A percentile compares a stretch with the other conserved stretches of the same genome.
Conservation (phyloP, 2,888 invertebrate genomes). For the Andrena bucephala region DNA sequence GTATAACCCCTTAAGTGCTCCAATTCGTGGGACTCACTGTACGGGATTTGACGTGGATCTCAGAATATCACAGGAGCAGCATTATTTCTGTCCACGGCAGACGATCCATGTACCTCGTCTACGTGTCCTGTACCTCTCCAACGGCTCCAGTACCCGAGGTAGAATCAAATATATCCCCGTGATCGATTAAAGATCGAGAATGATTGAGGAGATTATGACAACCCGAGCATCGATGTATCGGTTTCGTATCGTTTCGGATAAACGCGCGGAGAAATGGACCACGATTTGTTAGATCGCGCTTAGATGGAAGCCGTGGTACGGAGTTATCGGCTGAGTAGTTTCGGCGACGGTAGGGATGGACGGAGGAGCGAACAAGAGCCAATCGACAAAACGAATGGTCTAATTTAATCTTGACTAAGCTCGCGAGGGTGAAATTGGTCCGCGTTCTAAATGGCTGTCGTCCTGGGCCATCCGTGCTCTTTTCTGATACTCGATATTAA, state of each 20-base stretch:
- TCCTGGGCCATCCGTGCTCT: constrained; percentile 40
- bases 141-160: background rate
- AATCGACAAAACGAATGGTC: constrained; percentile 68
- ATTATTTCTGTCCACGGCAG: too few species aligned
- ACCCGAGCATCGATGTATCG: constrained; percentile 7
- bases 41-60: too few species aligned
- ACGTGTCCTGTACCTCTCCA: too few species aligned
- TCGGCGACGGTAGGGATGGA: constrained; percentile 40
- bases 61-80: too few species aligned
- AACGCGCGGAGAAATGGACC: constrained; percentile 45
- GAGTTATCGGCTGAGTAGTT: constrained; percentile 40
- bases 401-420: constrained; percentile 71
- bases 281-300: constrained; percentile 63
- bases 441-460: constrained; percentile 56
- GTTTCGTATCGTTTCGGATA: constrained; percentile 42
- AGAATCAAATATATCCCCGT: background rate
- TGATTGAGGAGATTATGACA: constrained; percentile 25
- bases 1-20: too few species aligned
- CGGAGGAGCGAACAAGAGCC: constrained; percentile 64
- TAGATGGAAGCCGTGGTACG: constrained; percentile 47
- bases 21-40: too few species aligned
- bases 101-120: too few species aligned
- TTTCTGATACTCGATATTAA: constrained; percentile 37
- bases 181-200: background rate
- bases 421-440: constrained; percentile 64